Conservation (phyloP, 2,888 invertebrate genomes). For the Galerucella nymphaeae region DNA sequence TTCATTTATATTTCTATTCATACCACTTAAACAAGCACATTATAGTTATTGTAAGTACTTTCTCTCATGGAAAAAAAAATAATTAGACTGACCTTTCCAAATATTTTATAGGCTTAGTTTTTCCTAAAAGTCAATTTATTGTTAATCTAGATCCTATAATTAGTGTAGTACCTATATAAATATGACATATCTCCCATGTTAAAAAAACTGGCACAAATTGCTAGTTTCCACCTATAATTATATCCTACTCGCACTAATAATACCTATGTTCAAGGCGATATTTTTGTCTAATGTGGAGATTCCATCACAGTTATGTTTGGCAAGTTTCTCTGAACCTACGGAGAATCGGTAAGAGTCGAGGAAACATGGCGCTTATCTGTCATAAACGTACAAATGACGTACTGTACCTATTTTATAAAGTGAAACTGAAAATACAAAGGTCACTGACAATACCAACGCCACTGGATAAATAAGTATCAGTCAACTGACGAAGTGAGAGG, state of each 20-base stretch:
- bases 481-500: no score
- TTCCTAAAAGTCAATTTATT: conserved; percentile 29
- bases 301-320: no score
- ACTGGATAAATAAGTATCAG: no score
- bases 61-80: conserved; percentile 35
- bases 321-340: no score
- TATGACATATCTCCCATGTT: conserved; percentile 12
- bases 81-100: conserved; percentile 45
- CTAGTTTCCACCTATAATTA: not conserved
- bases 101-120: not conserved
- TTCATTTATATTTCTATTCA: conserved; percentile 7
- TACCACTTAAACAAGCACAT: conserved; percentile 39
- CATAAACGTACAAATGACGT: no score
- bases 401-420: no score
- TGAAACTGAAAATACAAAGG: no score
- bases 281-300: no score
- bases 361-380: no score
- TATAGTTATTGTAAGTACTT: conserved; percentile 35
- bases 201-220: conserved; percentile 5
- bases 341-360: no score
- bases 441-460: no score
- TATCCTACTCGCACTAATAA: not conserved
- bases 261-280: no score
- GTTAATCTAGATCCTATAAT: conserved; percentile 24
- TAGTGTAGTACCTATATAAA: not conserved